Evolutionary conservation across 2,797 vertebrate species (phyloP), one percentile per base, ranked within the genome.

Genomic region (Psittacula echo): DNA sequence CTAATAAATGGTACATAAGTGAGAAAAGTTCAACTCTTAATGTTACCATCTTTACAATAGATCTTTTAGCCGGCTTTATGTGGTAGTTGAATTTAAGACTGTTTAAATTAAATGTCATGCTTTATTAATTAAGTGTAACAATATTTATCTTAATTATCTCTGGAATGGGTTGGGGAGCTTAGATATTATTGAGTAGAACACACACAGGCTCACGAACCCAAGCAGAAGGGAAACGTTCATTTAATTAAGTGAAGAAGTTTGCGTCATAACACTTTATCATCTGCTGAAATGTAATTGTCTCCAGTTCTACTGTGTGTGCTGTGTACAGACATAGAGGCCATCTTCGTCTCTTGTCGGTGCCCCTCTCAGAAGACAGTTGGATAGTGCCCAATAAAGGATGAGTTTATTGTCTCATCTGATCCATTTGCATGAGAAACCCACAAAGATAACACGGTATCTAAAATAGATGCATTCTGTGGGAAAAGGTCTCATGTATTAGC

Each of bases 141-240:
- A 62, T 88, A 94, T 90, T 96, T 90, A 62, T 86, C 65, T 86
- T 87, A 65, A 89, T 90, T 93, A 68, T 58, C 70, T 87, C 41
- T 72, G 42, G 9, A 89, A 84, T 39, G 34, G 51, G 7, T 27
- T 71, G 54, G 10, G 54, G 21, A 70, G 41, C 64, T 81, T 71
- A 82, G 70, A 37, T 21, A 3, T 76, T 86, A 29, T 47, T 76
- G 65, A 86, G 21, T 27, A 77, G 87, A 92, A 90, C 85, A 88
- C 73, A 91, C 76, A 93, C 17, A 86, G 67, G 72, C 30, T 89
- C 15, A 4, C 19, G 5, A 88, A 82, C 26, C 13, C 4, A 0
- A 89, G 67, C 68, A 84, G 58, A 92, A 91, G 86, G 27, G 70
- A 92, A 81, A 76, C 53, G 14, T 62, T 66, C 7, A 11, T 81